Evolutionary conservation across 2,113 vertebrate genomes (phyloP), one percentile per base, ranked within the genome.

Genomic region (Silurus asotus): DNA sequence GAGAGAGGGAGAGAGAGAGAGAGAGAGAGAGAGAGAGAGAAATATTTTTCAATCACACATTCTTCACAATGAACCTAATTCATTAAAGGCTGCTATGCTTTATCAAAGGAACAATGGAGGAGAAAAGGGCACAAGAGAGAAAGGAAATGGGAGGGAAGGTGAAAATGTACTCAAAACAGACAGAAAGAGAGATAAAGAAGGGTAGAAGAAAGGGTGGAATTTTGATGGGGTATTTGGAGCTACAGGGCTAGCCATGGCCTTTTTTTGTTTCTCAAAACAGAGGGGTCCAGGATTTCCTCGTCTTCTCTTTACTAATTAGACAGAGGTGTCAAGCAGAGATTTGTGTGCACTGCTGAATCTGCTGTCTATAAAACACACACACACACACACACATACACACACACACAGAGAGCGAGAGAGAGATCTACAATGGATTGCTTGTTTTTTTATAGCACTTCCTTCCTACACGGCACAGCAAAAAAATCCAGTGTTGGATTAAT

Each of bases 41-140:
- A 37, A 85, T 74, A 83, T 85, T 85, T 88, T 84, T 91, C 79
- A 81, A 51, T 61, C 77, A 74, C 62, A 80, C 70, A 55, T 83
- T 88, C 69, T 59, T 70, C 53, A 58, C 80, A 76, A 85, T 91
- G 79, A 90, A 87, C 84, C 81, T 82, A 83, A 89, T 87, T 90
- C 82, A 84, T 79, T 48, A 67, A 55, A 75, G 82, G 85, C 84
- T 81, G 85, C 55, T 15, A 56, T 82, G 76, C 61, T 77, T 83
- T 87, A 59, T 58, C 17, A 65, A 72, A 75, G 76, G 37, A 87
- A 78, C 51, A 65, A 84, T 78, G 28, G 59, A 86, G 74, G 75
- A 51, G 55, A 86, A 83, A 85, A 84, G 28, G 25, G 59, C n/a
- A 74, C n/a, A 59, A 84, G 69, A 76, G 69, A 76, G 77, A 80